Base-by-base conservation (phyloP, 2,797 vertebrate genomes). In the Masticophis lateralis region DNA sequence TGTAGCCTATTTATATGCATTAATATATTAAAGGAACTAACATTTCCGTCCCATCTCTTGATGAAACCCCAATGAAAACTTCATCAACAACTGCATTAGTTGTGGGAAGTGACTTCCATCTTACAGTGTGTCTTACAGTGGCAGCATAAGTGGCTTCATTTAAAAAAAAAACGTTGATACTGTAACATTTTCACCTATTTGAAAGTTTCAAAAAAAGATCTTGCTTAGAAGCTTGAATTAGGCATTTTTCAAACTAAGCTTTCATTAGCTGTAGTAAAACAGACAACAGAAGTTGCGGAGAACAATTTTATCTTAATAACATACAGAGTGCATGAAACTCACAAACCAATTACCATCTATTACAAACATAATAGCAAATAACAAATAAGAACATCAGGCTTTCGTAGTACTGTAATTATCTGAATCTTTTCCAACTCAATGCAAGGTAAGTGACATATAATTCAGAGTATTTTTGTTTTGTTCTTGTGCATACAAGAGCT, bases 291-390 rank as follows among this genome's bases (percentile, higher is more conserved):
- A 22, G 55, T 55, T 88, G 43, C 11, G n/a, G 32, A 93, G 59
- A 86, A 89, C 32, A 57, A 53, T 89, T 59, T 93, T 91, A 63
- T 87, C 74, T 88, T 89, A 86, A 89, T 93, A 74, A 88, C 56
- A 53, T 74, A 59, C 60, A 79, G 32, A 93, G n/a, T 83, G 69
- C 87, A 83, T 89, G 91, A 91, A 89, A 90, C 56, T 89, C 90
- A 91, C 57, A 89, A 89, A 37, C n/a, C 59, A 88, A 91, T 88
- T 86, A 89, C 69, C 86, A 56, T 93, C 56, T 83, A 32, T 91
- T 89, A 28, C 51, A 93, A 53, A 55, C 87, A 93, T 51, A 91
- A 93, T 91, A 93, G 69, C n/a, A 88, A 93, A 86, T 91, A 91
- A 83, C 66, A 83, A 88, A 91, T 83, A 32, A 89, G 66, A 91